Evolutionary conservation across 2,888 invertebrate species (phyloP).

Genomic region (Ophion ventricosus): DNA sequence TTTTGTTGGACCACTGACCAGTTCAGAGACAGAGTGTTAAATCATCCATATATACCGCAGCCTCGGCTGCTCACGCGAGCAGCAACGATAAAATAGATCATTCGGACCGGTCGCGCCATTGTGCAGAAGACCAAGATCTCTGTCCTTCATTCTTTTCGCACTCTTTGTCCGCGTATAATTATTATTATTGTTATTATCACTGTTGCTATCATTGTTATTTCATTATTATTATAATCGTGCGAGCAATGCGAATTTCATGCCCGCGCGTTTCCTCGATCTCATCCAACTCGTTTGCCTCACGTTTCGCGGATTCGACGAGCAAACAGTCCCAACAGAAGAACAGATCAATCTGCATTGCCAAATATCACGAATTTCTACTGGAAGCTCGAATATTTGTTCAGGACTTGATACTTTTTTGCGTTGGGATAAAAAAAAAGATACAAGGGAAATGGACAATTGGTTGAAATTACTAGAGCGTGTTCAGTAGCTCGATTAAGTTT

Average conservation of each 20-base stretch:
- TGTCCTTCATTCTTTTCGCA: conserved; percentile 14
- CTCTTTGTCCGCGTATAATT: background rate
- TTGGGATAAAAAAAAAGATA: background rate
- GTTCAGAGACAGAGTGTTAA: conserved; percentile 51
- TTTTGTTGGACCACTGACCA: conserved; percentile 44
- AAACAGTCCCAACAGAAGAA: conserved; percentile 10
- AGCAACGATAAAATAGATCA: conserved; percentile 64
- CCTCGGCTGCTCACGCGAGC: conserved; percentile 36
- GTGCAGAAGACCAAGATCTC: background rate
- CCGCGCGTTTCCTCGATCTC: conserved; percentile 8
- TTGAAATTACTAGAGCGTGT: background rate
- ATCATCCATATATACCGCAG: conserved; percentile 43
- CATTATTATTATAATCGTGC: conserved; percentile 3
- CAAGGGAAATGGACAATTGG: background rate
- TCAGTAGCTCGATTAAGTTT: background rate
- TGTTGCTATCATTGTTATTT: conserved; percentile 19
- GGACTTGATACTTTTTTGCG: background rate
- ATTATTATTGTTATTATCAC: conserved; percentile 13
- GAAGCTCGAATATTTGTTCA: conserved; percentile 3
- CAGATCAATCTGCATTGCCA: conserved; percentile 8
- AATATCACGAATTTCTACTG: conserved; percentile 5
- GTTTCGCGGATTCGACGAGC: conserved; percentile 8
- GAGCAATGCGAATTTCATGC: background rate
- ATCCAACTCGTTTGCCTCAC: conserved; percentile 22
- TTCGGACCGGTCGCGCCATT: conserved; percentile 41